These are phyloP conservation scores for Andrena cerasifolii DNA, from an alignment of 1,140 invertebrate species.

Conservation along the genomic window DNA sequence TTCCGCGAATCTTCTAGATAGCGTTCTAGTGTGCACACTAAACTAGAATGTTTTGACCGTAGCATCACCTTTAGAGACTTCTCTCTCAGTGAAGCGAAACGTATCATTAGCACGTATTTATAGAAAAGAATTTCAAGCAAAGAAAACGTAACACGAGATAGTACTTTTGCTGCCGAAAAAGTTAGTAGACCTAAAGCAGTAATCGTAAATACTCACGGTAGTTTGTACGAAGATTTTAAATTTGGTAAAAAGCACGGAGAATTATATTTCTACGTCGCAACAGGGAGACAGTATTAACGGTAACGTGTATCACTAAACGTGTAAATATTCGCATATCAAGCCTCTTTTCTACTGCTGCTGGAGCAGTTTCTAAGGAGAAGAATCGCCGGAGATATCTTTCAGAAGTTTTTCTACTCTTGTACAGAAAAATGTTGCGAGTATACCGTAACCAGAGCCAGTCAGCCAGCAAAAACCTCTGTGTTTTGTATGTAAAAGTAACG, in stretches of 20 bases:
- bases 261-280: constrained; percentile 48
- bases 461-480: constrained; percentile 47
- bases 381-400: constrained; percentile 33
- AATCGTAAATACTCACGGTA: constrained; percentile 61
- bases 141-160: constrained; percentile 44
- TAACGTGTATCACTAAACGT: constrained; percentile 36
- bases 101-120: constrained; percentile 30
- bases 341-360: constrained; percentile 49
- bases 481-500: constrained; percentile 30
- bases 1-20: constrained; percentile 27
- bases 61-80: constrained; percentile 19
- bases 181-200: constrained; percentile 47
- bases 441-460: constrained; percentile 44
- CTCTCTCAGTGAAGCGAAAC: constrained; percentile 56
- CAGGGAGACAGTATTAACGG: constrained; percentile 53
- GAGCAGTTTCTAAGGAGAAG: constrained; percentile 28
- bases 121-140: constrained; percentile 44
- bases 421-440: constrained; percentile 43
- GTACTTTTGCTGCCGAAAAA: constrained; percentile 55
- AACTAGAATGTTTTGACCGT: not conserved
- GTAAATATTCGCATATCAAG: constrained; percentile 69
- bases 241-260: constrained; percentile 23
- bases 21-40: constrained; percentile 20
- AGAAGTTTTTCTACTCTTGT: constrained; percentile 66
- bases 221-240: constrained; percentile 48